Evolutionary conservation across 1,140 invertebrate genomes (phyloP), one percentile per base, ranked within the genome.

Genomic region (Saccostrea echinata): DNA sequence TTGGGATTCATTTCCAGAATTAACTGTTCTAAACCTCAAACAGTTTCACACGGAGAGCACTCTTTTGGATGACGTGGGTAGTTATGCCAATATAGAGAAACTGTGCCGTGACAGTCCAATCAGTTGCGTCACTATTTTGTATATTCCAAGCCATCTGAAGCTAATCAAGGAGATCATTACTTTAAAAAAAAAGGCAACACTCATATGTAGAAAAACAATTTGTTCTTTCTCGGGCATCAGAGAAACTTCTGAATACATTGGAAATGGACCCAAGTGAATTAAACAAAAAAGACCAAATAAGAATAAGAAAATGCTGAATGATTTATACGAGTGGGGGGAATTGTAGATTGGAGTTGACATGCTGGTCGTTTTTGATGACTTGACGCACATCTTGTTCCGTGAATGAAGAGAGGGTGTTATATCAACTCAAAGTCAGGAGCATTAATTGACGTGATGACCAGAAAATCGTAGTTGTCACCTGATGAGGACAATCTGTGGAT

Each of bases 401-500:
- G 55, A 43, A 61, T 61, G 55, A n/a, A 61, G 16, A 61, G 55
- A n/a, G 16, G 55, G n/a, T 61, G 55, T 61, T 21, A n/a, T 61
- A 21, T 18, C 18, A 4, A 18, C n/a, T 61, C n/a, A 61, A 4
- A 61, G 55, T 61, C 55, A 3, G 55, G 55, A 61, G 55, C 55
- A 61, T 6, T 61, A 61, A 76, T 76, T 27, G 27, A 76, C 27
- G 27, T 76, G 68, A 27, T 76, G 27, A 76, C 11, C 24, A 76
- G 27, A 76, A 76, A 24, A 30, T 30, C 30, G 3, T 27, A 8
- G 33, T 76, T 30, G 68, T 61, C 43, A 61, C 55, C 68, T 76
- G 68, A 76, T 76, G 68, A 30, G 27, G 68, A 76, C 68, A 76
- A 30, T 76, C 18, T 30, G 30, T 33, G 30, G 68, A 33, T 76